Conservation (phyloP, 1,140 invertebrate genomes). For the Copidosoma floridanum region DNA sequence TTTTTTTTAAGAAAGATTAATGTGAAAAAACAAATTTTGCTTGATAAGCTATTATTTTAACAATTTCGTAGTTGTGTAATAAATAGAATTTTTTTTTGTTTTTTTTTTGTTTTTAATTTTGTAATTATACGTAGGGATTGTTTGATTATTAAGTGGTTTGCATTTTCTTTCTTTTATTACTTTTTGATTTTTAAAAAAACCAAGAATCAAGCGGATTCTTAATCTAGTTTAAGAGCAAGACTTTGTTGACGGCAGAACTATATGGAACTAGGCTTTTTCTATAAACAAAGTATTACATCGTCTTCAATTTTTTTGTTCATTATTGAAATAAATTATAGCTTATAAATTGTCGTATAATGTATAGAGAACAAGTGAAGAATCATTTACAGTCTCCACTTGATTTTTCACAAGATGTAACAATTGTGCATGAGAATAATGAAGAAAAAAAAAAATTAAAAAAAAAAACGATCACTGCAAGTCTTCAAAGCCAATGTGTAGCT, state of each 20-base stretch:
- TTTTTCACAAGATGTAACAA: neutral
- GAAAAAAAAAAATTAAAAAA: conserved; percentile 9
- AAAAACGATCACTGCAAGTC: no score
- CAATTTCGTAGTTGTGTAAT: conserved; percentile 21
- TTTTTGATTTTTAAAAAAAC: conserved; percentile 14
- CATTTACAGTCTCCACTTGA: conserved; percentile 1
- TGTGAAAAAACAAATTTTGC: conserved; percentile 16
- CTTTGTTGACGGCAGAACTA: neutral
- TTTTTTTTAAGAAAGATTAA: conserved; percentile 17
- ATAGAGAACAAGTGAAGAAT: conserved; percentile 9
- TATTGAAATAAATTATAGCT: no score
- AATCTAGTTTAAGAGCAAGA: neutral
- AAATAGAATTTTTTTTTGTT: conserved; percentile 20
- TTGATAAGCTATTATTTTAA: conserved; percentile 23
- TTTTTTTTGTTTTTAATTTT: conserved; percentile 16
- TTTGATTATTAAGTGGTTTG: conserved; percentile 10
- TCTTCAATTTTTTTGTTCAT: conserved; percentile 16
- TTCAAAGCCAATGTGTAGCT: conserved; percentile 21
- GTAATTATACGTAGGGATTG: conserved; percentile 12
- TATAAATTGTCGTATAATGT: no score
- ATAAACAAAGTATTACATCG: conserved; percentile 12
- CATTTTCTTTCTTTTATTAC: conserved; percentile 11
- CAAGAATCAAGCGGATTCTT: conserved; percentile 15
- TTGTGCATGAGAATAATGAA: conserved; percentile 7
- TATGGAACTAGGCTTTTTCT: conserved; percentile 7